Percentiles rank a stretch among this genome's conserved stretches.
These are phyloP conservation scores for Brachionus sp. DNA, from an alignment of 1,140 invertebrate genomes.

Conservation along the genomic window DNA sequence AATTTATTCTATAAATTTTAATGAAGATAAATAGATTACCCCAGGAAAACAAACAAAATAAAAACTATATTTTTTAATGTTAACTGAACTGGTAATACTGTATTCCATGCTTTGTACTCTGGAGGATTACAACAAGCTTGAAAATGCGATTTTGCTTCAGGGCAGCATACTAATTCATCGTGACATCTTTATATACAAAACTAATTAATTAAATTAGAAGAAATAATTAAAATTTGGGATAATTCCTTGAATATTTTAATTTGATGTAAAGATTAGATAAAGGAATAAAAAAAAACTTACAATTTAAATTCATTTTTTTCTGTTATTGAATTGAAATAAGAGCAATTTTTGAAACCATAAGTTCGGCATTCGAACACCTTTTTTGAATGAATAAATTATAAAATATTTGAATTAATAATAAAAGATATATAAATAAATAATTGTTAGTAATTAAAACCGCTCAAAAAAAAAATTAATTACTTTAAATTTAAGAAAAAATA, in stretches of 20 bases:
- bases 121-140: conserved; percentile 28
- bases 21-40: neutral
- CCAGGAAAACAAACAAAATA: conserved; percentile 28
- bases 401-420: neutral
- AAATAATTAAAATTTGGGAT: neutral
- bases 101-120: conserved; percentile 1
- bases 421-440: neutral
- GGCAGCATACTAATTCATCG: conserved; percentile 29
- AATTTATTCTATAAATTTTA: neutral
- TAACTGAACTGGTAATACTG: conserved; percentile 27
- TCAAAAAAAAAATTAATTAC: neutral
- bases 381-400: neutral
- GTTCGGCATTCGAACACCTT: neutral
- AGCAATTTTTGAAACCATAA: neutral
- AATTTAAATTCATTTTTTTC: conserved; percentile 20
- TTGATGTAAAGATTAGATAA: too few relatives aligned
- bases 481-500: neutral
- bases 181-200: conserved; percentile 17
- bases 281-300: neutral
- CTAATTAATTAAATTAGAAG: neutral
- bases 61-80: conserved; percentile 36
- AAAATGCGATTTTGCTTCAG: neutral
- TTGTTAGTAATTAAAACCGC: neutral
- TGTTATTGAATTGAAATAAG: neutral
- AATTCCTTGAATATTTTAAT: neutral